Evolutionary conservation across 2,797 vertebrate species (phyloP).

Genomic region (Hirundo rustica): DNA sequence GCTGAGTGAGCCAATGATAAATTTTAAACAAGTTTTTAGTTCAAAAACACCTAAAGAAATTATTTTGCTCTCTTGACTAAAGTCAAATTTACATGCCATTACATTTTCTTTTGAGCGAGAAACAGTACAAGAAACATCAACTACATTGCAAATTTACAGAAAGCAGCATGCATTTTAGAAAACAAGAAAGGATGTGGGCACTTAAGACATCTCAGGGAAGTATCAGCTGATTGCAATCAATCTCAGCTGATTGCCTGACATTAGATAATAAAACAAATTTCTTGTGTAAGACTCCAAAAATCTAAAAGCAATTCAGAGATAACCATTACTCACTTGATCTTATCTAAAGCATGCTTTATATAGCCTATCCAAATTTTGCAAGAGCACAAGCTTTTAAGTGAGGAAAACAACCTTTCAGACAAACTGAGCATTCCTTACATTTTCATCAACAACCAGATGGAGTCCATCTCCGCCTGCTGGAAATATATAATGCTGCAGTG

Average conservation of each 20-base stretch:
- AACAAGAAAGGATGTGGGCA: neutral
- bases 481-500: constrained; percentile 97
- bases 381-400: neutral
- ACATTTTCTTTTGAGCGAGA: fast-evolving
- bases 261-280: neutral
- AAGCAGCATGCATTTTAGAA: neutral
- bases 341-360: neutral
- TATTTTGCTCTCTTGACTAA: neutral
- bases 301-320: neutral
- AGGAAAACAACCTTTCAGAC: neutral
- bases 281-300: neutral
- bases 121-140: neutral
- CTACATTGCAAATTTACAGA: neutral
- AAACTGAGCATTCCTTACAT: constrained; percentile 80
- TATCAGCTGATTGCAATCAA: neutral
- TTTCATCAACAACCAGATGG: constrained; percentile 97
- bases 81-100: neutral
- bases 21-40: neutral
- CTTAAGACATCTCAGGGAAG: neutral
- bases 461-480: constrained; percentile 98
- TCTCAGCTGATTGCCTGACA: neutral
- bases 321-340: neutral
- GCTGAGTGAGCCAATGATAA: neutral
- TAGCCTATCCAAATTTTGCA: neutral
- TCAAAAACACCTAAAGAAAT: neutral